Base-by-base conservation (phyloP, 2,113 vertebrate genomes). In the Archocentrus centrarchus region DNA sequence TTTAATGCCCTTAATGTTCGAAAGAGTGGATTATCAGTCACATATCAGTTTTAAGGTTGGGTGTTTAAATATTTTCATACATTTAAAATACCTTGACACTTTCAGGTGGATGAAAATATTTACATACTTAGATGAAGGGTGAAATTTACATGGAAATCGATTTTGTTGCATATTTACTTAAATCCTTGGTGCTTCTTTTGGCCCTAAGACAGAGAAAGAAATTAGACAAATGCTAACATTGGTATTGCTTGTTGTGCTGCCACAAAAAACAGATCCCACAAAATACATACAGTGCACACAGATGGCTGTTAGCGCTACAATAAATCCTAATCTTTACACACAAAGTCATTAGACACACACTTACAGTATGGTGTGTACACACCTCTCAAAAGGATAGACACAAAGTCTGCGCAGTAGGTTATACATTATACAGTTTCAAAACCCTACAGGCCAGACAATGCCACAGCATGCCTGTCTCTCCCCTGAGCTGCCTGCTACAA, bases 381-480 rank as follows among this genome's bases (percentile, higher is more conserved):
- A 35, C 2, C 59, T 58, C 9, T n/a, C 66, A 64, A 64, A 75
- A 53, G 22, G 27, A n/a, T 7, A 18, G 14, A 77, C 59, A 50
- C 62, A 73, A 44, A 80, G 55, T 53, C 37, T 15, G 30, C 66
- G 75, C 2, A 39, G 53, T 37, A n/a, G 35, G 60, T 76, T 60
- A 60, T 9, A 41, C 30, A 30, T 18, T 50, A 30, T 50, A 30
- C 66, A 30, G 44, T 17, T 70, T 44, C 4, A 15, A 44, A 70
- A 50, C 66, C 41, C 66, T 17, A 70, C 41, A 15, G 24, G 30
- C 27, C 77, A 81, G 75, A 88, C 80, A 83, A 41, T 66, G 53
- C 41, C 73, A 47, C 80, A 73, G 57, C 64, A 68, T 55, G 77
- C 9, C 61, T 11, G 1, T n/a, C 55, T 66, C 37, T 27, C 22